Evolutionary conservation across 2,888 invertebrate species (phyloP).

Genomic region (Tenthredo livida): DNA sequence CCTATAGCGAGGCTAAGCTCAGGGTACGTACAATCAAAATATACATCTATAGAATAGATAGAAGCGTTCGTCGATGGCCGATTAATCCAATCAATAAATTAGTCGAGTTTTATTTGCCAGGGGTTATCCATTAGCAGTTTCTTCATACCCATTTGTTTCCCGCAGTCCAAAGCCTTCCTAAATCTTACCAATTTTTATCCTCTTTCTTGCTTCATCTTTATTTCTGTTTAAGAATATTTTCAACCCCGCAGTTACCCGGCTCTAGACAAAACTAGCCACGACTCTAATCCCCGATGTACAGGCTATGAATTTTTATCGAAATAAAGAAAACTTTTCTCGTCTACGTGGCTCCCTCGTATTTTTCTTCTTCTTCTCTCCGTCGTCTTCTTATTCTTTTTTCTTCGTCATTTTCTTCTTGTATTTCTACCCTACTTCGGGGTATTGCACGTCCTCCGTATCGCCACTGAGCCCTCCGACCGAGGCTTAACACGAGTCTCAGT

Average conservation of each 20-base stretch:
- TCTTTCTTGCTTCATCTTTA: background rate
- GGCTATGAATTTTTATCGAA: slow-evolving; percentile 39
- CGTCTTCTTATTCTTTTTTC: background rate
- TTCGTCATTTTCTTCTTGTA: background rate
- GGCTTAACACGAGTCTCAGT: background rate
- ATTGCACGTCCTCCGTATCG: slow-evolving; percentile 3
- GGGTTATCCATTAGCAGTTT: background rate
- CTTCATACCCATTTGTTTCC: background rate
- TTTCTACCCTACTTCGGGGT: background rate
- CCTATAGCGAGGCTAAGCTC: background rate
- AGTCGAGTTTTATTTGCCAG: background rate
- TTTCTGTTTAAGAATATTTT: background rate
- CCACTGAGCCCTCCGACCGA: background rate
- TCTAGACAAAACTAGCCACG: background rate
- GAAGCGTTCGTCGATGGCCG: background rate
- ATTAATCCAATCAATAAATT: slow-evolving; percentile 28
- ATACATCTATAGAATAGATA: slow-evolving; percentile 2
- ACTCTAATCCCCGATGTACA: background rate
- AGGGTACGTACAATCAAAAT: slow-evolving; percentile 19
- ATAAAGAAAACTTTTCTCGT: slow-evolving; percentile 33
- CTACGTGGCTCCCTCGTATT: background rate
- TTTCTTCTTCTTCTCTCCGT: background rate
- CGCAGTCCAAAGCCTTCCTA: background rate
- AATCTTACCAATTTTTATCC: background rate
- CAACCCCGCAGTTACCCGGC: background rate